A percentile compares a stretch with the other conserved stretches of the same genome.
These are phyloP conservation scores for Tenebrio molitor DNA, from an alignment of 1,140 invertebrate genomes.

Conservation along the genomic window DNA sequence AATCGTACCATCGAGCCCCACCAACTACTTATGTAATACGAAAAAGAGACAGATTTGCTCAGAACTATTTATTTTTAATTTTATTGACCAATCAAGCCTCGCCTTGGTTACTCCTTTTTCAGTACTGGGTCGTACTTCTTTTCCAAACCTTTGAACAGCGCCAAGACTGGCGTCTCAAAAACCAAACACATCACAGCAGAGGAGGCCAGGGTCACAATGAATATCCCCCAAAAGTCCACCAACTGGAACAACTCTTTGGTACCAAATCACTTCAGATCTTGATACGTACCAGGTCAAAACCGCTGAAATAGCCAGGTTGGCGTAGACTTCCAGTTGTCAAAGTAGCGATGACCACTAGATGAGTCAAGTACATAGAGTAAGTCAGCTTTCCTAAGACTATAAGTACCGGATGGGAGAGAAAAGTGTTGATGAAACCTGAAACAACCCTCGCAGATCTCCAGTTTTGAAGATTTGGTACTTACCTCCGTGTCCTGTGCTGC, in stretches of 20 bases:
- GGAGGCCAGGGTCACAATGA: background rate
- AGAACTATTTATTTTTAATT: no score
- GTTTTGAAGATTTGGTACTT: background rate
- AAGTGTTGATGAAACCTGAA: slow-evolving; percentile 10
- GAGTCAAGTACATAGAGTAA: slow-evolving; percentile 26
- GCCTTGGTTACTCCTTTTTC: no score
- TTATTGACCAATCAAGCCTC: no score
- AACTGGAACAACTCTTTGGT: background rate
- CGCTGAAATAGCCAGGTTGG: background rate
- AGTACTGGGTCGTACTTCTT: no score
- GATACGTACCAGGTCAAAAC: background rate
- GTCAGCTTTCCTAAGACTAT: background rate
- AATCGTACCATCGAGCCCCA: no score
- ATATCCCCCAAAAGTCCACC: background rate
- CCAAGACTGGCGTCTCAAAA: slow-evolving; percentile 5
- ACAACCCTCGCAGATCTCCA: background rate
- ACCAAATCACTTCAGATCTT: background rate
- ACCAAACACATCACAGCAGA: background rate
- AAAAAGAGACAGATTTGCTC: no score
- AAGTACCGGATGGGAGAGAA: slow-evolving; percentile 17
- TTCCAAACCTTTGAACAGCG: no score
- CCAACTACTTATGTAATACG: no score
- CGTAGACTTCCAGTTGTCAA: background rate
- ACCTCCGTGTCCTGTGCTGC: slow-evolving; percentile 11
- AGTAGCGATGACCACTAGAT: background rate